Conservation (phyloP, 1,140 invertebrate genomes). For the Asobara japonica region DNA sequence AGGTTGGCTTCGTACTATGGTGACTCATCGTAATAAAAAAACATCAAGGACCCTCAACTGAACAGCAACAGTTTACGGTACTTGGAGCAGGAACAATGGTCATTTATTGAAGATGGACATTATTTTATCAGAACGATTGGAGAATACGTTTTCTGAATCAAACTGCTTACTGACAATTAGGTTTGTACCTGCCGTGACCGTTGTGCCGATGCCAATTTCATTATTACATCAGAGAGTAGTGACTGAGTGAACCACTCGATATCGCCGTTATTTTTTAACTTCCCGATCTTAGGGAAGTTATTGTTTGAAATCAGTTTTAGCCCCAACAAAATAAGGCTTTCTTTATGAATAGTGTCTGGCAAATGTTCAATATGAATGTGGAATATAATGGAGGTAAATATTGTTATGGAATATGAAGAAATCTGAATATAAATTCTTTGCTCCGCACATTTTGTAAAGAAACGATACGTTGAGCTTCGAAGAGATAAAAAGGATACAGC, state of each 20-base stretch:
- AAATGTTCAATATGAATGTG: background rate
- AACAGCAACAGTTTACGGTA: background rate
- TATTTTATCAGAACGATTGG: background rate
- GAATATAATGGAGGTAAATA: background rate
- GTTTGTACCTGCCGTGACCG: background rate
- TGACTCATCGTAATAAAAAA: background rate
- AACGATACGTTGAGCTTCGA: background rate
- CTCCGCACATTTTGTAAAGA: background rate
- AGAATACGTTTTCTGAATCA: background rate
- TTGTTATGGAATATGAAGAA: background rate
- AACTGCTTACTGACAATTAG: background rate
- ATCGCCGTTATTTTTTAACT: too few species aligned
- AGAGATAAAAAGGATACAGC: background rate
- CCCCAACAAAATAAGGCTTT: too few species aligned
- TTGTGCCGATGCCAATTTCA: too few species aligned
- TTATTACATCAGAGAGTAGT: too few species aligned
- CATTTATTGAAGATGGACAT: background rate
- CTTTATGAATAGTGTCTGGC: too few species aligned
- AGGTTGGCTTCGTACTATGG: background rate
- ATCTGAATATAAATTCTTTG: slow-evolving; percentile 1
- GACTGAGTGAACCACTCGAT: too few species aligned
- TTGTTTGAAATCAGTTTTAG: too few species aligned
- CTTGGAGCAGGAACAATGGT: background rate
- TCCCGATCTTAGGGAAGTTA: too few species aligned
- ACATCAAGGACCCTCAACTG: background rate